Evolutionary conservation across 2,888 invertebrate species (phyloP).

Genomic region (Plebejus anna): DNA sequence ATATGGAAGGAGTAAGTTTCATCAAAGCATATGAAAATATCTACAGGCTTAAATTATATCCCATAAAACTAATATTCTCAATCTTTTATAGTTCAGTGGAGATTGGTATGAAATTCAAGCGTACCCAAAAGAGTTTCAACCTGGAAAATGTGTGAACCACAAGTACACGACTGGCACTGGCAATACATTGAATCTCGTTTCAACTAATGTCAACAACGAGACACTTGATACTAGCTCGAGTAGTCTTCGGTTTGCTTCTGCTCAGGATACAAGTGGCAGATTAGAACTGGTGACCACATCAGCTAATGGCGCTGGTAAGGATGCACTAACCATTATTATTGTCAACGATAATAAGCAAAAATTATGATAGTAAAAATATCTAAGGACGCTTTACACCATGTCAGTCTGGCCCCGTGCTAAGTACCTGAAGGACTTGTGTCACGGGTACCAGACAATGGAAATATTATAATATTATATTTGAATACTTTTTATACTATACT

Average conservation of each 20-base stretch:
- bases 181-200: conserved; percentile 46
- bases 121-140: conserved; percentile 48
- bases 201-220: conserved; percentile 50
- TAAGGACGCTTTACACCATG: too few relatives aligned
- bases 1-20: conserved; percentile 44
- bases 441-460: too few relatives aligned
- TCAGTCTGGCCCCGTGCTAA: too few relatives aligned
- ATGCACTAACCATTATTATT: background rate
- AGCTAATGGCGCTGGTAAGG: conserved; percentile 46
- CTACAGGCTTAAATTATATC: background rate
- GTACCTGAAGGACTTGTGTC: too few relatives aligned
- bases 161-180: conserved; percentile 41
- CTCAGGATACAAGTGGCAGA: conserved; percentile 44
- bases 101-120: conserved; percentile 44
- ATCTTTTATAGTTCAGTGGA: conserved; percentile 43
- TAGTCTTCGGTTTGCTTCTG: conserved; percentile 41
- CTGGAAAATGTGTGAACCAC: conserved; percentile 57
- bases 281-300: conserved; percentile 47
- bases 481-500: too few relatives aligned
- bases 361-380: too few relatives aligned
- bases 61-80: background rate
- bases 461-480: too few relatives aligned
- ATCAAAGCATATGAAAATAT: background rate
- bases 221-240: conserved; percentile 44
- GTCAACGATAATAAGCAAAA: background rate